Evolutionary conservation across 2,888 invertebrate species (phyloP), one percentile per base, ranked within the genome.

Genomic region (Pollenia angustigena): DNA sequence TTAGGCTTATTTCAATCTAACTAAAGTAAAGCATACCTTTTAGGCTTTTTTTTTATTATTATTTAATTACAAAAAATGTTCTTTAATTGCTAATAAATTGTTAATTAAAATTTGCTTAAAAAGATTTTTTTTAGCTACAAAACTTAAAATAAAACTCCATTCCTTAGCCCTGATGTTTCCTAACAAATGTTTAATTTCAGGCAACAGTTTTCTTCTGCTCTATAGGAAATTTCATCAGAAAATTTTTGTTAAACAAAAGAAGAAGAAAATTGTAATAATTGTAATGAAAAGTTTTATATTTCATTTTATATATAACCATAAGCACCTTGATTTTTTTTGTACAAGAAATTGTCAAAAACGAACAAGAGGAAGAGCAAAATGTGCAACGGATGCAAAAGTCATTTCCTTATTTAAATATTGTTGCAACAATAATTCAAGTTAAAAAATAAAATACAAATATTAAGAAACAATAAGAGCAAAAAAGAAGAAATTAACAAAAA

Each of bases 331-430:
- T 66, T 66, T 48, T 32, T 32, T 74, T 64, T 46, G 16, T 32
- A 54, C 1, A 64, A 62, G 32, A 52, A 52, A 60, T 18, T 48
- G 11, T 52, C 52, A 60, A 54, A 62, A 44, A 40, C 8, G 1
- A 10, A 48, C 12, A 16, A 40, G 6, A 56, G 58, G 8, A 18
- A 72, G 12, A 56, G 9, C 16, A 62, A 85, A 58, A 58, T 75
- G n/a, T 82, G 75, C 82, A 82, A 75, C 85, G 85, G 85, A 86
- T 75, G 85, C 69, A 75, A 85, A 85, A 85, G 81, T 82, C 74
- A 82, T 86, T 86, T 86, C 82, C 85, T 86, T 86, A 82, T 86
- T 86, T 79, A 62, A 80, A 82, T 79, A 12, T 50, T 72, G 42
- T 40, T 58, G 60, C 69, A 76, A 42, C 40, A 72, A 44, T 11